Evolutionary conservation across 2,797 vertebrate species (phyloP).

Genomic region (Acrocephalus scirpaceus): DNA sequence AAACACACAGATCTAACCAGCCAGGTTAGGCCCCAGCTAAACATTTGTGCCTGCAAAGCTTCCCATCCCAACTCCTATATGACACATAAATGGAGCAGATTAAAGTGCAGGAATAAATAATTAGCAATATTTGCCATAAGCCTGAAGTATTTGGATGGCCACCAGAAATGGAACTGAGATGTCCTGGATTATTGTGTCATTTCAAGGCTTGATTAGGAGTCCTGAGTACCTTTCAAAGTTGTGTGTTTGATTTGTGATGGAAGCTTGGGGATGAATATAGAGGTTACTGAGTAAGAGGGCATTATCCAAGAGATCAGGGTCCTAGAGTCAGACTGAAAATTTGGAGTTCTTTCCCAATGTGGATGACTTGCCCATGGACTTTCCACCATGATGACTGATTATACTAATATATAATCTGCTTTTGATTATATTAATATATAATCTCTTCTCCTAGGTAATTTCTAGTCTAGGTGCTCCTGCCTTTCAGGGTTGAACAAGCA

Average conservation of each 20-base stretch:
- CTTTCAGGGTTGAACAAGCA: background rate
- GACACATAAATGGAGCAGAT: background rate
- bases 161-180: background rate
- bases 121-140: background rate
- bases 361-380: background rate
- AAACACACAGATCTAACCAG: background rate
- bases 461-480: background rate
- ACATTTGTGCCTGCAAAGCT: background rate
- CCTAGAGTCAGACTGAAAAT: background rate
- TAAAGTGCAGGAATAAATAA: conserved; percentile 13
- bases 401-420: background rate
- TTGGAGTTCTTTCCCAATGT: background rate
- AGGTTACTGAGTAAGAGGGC: background rate
- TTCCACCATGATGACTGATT: background rate
- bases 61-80: background rate
- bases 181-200: background rate
- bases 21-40: background rate
- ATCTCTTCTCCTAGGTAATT: background rate
- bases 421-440: background rate
- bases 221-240: background rate
- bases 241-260: background rate
- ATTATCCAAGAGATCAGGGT: background rate
- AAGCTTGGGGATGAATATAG: background rate
- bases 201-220: background rate
- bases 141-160: background rate